Base-by-base conservation (phyloP, 2,113 vertebrate genomes). In the Entomyzon cyanotis region DNA sequence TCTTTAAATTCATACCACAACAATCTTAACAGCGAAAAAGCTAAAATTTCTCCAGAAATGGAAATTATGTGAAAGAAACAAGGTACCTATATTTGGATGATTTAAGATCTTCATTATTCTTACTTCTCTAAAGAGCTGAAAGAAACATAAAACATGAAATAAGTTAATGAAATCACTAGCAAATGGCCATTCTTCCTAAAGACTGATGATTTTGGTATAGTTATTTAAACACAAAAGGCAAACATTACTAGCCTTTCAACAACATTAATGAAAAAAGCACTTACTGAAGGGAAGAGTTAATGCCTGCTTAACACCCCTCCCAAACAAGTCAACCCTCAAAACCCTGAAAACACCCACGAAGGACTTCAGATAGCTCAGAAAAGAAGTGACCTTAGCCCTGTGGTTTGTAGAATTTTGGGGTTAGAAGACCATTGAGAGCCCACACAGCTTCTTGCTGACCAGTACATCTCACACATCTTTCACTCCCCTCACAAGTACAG, bases 61-160 rank as follows among this genome's bases (percentile, higher is more conserved):
- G 24, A 78, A 81, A 70, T 75, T 22, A 78, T 6, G 24, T 63
- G 33, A 90, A 90, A 93, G 20, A 91, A 95, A 83, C 27, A 91
- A 90, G 76, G 89, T 98, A 99, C 99, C 99, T 98, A 99, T 99
- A 97, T 99, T 99, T 88, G 99, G 99, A 98, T 99, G 99, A 98
- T 99, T 99, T 98, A 99, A 97, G 97, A 99, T 99, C 98, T 99
- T 99, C 99, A 99, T 99, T 98, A 99, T 99, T 98, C 99, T 98
- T 97, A 99, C 99, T 99, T 99, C 99, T 98, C 99, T 99, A 98
- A 99, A 99, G 96, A 99, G 99, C 99, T 99, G 98, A 92, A 98
- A 98, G 96, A 89, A 93, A 95, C 50, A 94, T 53, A 92, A 75
- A 92, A 97, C 68, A 71, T 78, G 28, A 96, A 74, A 94, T 86